phyloP scores from a whole-genome alignment of 2,888 invertebrate species.

The Pammene aurita region DNA sequence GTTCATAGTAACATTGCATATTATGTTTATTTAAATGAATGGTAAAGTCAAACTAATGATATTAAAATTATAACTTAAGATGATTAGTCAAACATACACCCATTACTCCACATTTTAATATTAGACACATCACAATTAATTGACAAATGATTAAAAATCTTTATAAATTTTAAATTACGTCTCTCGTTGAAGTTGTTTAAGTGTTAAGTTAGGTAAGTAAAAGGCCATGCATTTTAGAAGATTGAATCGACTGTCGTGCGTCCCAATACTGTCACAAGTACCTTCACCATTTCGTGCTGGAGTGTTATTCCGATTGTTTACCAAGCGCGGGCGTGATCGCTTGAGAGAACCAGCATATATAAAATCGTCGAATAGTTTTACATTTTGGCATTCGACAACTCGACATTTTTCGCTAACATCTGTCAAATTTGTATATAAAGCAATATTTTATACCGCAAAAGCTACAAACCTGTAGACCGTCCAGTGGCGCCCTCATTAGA shows the following conservation, averaged over 20 bases:
- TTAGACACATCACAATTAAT: conserved; percentile 36
- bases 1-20: conserved; percentile 24
- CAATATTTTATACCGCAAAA: no score
- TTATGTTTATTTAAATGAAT: conserved; percentile 32
- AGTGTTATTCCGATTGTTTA: neutral
- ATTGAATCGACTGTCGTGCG: conserved; percentile 34
- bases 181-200: conserved; percentile 5
- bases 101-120: conserved; percentile 64
- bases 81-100: conserved; percentile 76
- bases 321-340: neutral
- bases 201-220: conserved; percentile 8
- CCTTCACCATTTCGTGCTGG: conserved; percentile 74
- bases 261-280: conserved; percentile 46
- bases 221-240: conserved; percentile 27
- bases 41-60: conserved; percentile 17
- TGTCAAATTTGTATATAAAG: no score
- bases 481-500: no score
- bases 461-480: no score
- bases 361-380: neutral
- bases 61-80: conserved; percentile 16
- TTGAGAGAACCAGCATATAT: neutral
- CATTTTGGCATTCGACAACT: no score
- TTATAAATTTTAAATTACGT: neutral
- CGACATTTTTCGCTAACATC: no score
- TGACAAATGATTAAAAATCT: conserved; percentile 16